These are phyloP conservation scores for Notodonta ziczac DNA, from an alignment of 2,888 invertebrate genomes.

Conservation along the genomic window DNA sequence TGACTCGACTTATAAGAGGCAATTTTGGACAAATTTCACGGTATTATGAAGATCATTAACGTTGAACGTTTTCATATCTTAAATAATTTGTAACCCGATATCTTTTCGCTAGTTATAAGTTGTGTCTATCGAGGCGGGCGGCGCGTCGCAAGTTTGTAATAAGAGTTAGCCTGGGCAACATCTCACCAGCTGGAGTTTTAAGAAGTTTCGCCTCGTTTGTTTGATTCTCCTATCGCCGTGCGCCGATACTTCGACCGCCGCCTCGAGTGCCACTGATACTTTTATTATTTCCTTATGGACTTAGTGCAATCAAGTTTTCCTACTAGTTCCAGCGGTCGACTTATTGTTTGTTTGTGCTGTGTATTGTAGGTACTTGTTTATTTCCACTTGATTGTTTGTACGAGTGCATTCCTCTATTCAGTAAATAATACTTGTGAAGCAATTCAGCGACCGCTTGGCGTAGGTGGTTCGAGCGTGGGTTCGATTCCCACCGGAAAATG, in stretches of 20 bases:
- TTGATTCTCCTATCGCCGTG: slow-evolving; percentile 65
- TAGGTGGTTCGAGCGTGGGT: no score
- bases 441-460: no score
- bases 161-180: slow-evolving; percentile 58
- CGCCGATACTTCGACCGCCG: slow-evolving; percentile 54
- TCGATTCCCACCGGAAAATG: no score
- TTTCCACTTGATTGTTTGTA: background rate
- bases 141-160: slow-evolving; percentile 67
- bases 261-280: slow-evolving; percentile 65
- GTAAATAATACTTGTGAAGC: slow-evolving; percentile 1
- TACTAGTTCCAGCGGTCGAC: slow-evolving; percentile 51
- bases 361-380: background rate
- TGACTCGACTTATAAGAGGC: no score
- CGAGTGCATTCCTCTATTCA: background rate
- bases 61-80: slow-evolving; percentile 37
- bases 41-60: slow-evolving; percentile 11
- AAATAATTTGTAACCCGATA: slow-evolving; percentile 56
- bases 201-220: slow-evolving; percentile 67
- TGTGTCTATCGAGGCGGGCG: slow-evolving; percentile 43
- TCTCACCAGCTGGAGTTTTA: slow-evolving; percentile 49
- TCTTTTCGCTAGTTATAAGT: slow-evolving; percentile 61
- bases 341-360: slow-evolving; percentile 50
- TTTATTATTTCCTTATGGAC: slow-evolving; percentile 72
- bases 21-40: background rate
- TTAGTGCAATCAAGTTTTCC: slow-evolving; percentile 56